Percentiles rank a stretch among this genome's conserved stretches.
Conservation (phyloP, 1,140 invertebrate species). For the Scaptodrosophila lebanonensis region DNA sequence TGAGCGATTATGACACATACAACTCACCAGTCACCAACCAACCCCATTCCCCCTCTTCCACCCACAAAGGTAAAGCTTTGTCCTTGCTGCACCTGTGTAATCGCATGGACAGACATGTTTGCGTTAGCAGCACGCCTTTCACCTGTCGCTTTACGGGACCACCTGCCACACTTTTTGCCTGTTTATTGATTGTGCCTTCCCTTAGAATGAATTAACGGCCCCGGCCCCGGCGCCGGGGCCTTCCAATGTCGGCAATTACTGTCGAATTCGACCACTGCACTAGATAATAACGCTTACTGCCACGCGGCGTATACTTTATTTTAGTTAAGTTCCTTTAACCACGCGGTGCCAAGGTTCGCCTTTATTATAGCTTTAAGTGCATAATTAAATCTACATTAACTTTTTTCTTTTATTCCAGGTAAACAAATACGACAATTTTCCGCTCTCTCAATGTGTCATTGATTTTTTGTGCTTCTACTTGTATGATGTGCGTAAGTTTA, state of each 20-base stretch:
- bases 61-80: too few species aligned
- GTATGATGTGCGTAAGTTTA: too few species aligned
- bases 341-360: too few species aligned
- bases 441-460: too few species aligned
- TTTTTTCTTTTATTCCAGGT: neutral
- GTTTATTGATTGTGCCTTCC: conserved; percentile 53
- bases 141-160: too few species aligned
- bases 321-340: conserved; percentile 21
- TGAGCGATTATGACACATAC: conserved; percentile 8
- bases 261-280: too few species aligned
- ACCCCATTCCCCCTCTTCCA: neutral
- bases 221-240: too few species aligned
- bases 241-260: too few species aligned
- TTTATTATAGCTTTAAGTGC: too few species aligned
- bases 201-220: conserved; percentile 2
- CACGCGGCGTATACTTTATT: conserved; percentile 42
- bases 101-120: neutral
- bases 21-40: neutral
- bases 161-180: too few species aligned
- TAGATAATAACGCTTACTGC: neutral
- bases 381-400: neutral
- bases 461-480: too few species aligned
- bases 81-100: neutral
- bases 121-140: too few species aligned
- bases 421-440: conserved; percentile 16